Base-by-base conservation (phyloP, 2,797 vertebrate genomes). In the Sciaenops ocellatus region DNA sequence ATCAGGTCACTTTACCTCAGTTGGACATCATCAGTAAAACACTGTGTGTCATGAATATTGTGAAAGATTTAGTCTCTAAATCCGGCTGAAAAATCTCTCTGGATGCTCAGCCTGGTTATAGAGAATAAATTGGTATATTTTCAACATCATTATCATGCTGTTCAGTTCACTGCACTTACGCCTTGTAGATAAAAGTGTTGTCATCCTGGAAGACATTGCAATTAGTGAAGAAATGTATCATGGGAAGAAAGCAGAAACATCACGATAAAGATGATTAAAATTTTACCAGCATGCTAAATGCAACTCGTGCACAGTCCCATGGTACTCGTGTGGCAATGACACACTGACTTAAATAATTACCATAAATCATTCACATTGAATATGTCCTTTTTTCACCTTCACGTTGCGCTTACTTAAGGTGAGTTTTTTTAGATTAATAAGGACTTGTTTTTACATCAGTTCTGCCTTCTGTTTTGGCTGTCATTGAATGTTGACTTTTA, bases 111-210 rank as follows among this genome's bases (percentile, higher is more conserved):
- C 13, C 42, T 80, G 66, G 7, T 76, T 78, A 61, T 30, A 44
- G 62, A 74, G 60, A 67, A 86, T 81, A 80, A 80, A 84, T 85
- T 83, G 82, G 55, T 83, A 2, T 71, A 65, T 88, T 85, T 89
- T 80, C 77, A 50, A 73, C 84, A 85, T 88, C 85, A 90, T 92
- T 90, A 90, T 86, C 75, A 81, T 79, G 57, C 79, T 69, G 71
- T 71, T 87, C 86, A 80, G 67, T 85, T 87, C 65, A 57, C 66
- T 73, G 80, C 82, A 79, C 65, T 79, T 82, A 63, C 0, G 28
- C 76, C 72, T 83, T 69, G 50, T 73, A 80, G 85, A 87, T 85
- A 80, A 87, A 92, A 88, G 86, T 69, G 68, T 83, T 88, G 78
- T 84, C 85, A 83, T 79, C 69, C 69, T 65, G 72, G 71, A 84